Evolutionary conservation across 92 coral and sea anemone genomes (phyloP), one percentile per base, ranked within the genome.

Genomic region (Porites lobata): DNA sequence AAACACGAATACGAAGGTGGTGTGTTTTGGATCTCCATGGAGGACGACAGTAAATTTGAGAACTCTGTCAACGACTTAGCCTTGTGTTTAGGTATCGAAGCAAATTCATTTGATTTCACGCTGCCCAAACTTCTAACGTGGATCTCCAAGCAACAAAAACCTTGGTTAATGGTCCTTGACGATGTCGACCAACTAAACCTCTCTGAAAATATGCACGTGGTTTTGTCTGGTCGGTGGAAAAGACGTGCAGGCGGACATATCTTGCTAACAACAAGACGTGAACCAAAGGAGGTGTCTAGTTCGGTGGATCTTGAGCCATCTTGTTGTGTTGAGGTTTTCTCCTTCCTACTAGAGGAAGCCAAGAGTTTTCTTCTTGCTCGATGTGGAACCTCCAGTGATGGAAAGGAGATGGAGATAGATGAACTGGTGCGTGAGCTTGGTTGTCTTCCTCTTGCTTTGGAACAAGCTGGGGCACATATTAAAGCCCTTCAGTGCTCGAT

Each of bases 21-120:
- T 26, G 32, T 26, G 32, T 91, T 90, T 80, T 95, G 96, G 96
- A 69, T 95, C 69, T 93, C 98, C 10, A 93, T 96, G 68, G 32
- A 26, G 32, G 32, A 26, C 32, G 32, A 26, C 32, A 26, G 2
- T 1, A 26, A 26, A 1, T 26, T 26, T 26, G 32, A 26, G 3
- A 26, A 1, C 32, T 26, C 32, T 26, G 32, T 26, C 1, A 26
- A 1, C 76, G 94, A 90, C 29, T 73, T 90, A 81, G 94, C 95
- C 2, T 74, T 84, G 10, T 3, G 32, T 26, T 26, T 26, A 26
- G 32, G 32, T 26, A 26, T 26, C 3, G 32, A 26, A 1, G 32
- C 68, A 53, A 77, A 71, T 1, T 85, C 77, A 20, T 86, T 88
- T 29, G 69, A 66, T 62, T 58, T 68, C 21, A 94, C 94, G 13